These are phyloP conservation scores for Protophormia terraenovae DNA, from an alignment of 2,888 invertebrate species.

Conservation along the genomic window DNA sequence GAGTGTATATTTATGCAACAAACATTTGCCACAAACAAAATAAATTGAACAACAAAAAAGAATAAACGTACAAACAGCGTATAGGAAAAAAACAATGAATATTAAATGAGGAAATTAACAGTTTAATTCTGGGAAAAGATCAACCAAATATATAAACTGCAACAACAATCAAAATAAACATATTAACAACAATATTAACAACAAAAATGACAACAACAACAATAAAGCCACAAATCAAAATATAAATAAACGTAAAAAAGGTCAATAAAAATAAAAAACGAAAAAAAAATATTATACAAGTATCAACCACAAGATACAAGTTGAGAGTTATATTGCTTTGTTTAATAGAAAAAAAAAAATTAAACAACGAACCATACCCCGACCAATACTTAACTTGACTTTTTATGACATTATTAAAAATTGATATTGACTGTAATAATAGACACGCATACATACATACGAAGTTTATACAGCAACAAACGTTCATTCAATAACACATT, in stretches of 20 bases:
- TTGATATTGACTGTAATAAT: constrained; percentile 47
- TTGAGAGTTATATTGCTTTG: neutral
- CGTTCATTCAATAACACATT: neutral
- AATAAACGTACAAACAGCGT: neutral
- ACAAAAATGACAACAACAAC: neutral
- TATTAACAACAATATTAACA: constrained; percentile 9
- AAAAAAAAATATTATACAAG: neutral
- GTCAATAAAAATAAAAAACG: constrained; percentile 1
- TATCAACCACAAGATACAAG: neutral
- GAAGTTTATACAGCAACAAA: neutral
- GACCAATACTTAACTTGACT: neutral
- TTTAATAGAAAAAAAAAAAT: neutral
- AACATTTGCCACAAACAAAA: constrained; percentile 40
- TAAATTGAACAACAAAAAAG: constrained; percentile 1
- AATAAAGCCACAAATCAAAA: constrained; percentile 35
- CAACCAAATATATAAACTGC: constrained; percentile 20
- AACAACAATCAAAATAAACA: neutral
- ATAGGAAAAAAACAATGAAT: constrained; percentile 38
- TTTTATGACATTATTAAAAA: constrained; percentile 64
- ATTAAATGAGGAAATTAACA: constrained; percentile 54
- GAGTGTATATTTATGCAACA: constrained; percentile 30
- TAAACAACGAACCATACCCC: neutral
- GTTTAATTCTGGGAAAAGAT: constrained; percentile 34
- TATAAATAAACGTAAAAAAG: constrained; percentile 9
- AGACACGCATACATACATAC: neutral